Evolutionary conservation across 2,113 vertebrate genomes (phyloP), one percentile per base, ranked within the genome.

Genomic region (Erpornis zantholeuca): DNA sequence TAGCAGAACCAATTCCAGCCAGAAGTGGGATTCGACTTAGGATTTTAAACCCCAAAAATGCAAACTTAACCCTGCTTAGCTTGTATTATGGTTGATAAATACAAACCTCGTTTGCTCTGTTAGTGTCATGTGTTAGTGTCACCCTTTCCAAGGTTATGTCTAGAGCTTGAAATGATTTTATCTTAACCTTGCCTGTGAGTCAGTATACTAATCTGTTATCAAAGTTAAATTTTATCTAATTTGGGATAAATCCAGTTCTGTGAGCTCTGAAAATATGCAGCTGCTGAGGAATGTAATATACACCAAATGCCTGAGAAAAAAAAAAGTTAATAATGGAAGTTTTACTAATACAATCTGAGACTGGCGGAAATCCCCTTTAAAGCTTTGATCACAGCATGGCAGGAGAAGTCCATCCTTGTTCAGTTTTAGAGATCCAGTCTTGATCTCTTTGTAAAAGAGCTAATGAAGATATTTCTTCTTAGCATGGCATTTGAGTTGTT

Each of bases 1-100:
- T 19, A 68, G 15, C 38, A 73, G 12, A 82, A 71, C 15, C 9
- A 77, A 12, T 76, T n/a, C 25, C 12, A 44, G 7, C 2, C 22
- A 73, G 27, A 82, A 31, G 2, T 0, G 1, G 23, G 31, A 72
- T 44, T 65, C 17, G 50, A 0, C 0, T 53, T 81, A 49, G 0
- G 0, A 54, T 63, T 89, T 83, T 54, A 86, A 76, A 50, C 22
- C 2, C 20, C 2, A 42, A 16, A 73, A 90, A 45, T 50, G 29
- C 17, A 21, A 73, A 70, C 3, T 54, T 76, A 23, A 5, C 25
- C 10, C 22, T 61, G 3, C 28, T 50, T 61, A 27, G 2, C 33
- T 77, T 92, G 42, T 5, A 7, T 61, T 73, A 14, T 59, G 19
- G 36, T 36, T 57, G 31, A 25, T n/a, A 73, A 57, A 38, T 33